phyloP scores from a whole-genome alignment of 1,140 invertebrate species.

The Pseudomyrmex concolor region DNA sequence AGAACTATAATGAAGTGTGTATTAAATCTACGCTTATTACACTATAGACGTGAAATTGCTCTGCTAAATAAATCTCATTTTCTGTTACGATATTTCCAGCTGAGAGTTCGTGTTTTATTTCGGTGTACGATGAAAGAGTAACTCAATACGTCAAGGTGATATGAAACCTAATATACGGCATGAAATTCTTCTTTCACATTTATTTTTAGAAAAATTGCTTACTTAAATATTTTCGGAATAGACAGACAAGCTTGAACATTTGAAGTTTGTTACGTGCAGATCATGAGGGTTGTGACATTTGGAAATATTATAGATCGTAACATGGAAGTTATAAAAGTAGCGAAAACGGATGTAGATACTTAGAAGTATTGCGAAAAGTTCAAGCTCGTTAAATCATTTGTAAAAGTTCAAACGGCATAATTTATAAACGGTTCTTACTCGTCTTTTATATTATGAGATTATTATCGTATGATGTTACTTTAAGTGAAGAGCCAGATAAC shows the following conservation, averaged over 20 bases:
- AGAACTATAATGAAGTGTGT: background rate
- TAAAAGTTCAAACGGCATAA: slow-evolving; percentile 32
- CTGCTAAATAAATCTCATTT: background rate
- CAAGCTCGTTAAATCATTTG: slow-evolving; percentile 9
- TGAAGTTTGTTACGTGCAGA: background rate
- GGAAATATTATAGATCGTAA: slow-evolving; percentile 23
- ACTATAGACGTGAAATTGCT: background rate
- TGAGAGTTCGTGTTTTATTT: slow-evolving; percentile 19
- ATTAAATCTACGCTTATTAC: background rate
- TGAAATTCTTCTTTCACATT: too few species aligned
- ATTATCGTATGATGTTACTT: background rate
- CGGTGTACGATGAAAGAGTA: background rate
- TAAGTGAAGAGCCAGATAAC: background rate
- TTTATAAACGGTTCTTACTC: slow-evolving; percentile 21
- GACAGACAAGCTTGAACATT: background rate
- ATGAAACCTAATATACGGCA: background rate
- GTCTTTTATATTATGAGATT: background rate
- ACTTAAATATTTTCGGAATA: background rate
- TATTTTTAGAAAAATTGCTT: background rate
- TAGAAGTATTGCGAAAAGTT: slow-evolving; percentile 22
- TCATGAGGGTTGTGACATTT: slow-evolving; percentile 24
- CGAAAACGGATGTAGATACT: background rate
- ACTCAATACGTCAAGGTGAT: slow-evolving; percentile 25
- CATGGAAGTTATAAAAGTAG: background rate
- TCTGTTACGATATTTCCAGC: slow-evolving; percentile 16